These are phyloP conservation scores for Tortrix viridana DNA, from an alignment of 2,888 invertebrate species.

Conservation along the genomic window DNA sequence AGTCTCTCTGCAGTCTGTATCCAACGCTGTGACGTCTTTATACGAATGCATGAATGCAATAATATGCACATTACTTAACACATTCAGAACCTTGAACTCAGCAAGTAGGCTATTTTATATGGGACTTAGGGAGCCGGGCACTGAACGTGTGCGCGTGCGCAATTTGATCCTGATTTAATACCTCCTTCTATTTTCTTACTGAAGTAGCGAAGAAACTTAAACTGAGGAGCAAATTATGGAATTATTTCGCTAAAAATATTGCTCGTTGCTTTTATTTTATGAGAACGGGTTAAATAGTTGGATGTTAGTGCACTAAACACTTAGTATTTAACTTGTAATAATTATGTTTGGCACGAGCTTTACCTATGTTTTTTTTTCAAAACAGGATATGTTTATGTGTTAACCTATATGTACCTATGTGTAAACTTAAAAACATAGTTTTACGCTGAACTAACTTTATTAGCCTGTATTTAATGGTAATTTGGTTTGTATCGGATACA, in stretches of 20 bases:
- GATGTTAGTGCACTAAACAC: constrained; percentile 1
- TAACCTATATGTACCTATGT: no score
- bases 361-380: background rate
- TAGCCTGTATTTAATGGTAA: no score
- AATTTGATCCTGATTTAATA: constrained; percentile 76
- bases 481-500: no score
- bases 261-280: constrained; percentile 37
- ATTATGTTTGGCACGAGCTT: constrained; percentile 1
- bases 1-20: constrained; percentile 27
- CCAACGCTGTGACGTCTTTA: constrained; percentile 72
- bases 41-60: constrained; percentile 71
- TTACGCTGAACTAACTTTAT: no score
- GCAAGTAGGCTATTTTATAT: no score
- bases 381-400: background rate
- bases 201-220: constrained; percentile 75
- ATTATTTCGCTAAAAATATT: constrained; percentile 62
- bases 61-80: constrained; percentile 78
- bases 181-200: constrained; percentile 71
- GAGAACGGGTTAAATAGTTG: constrained; percentile 15
- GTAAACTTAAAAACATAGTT: no score
- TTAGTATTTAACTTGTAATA: constrained; percentile 7
- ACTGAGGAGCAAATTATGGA: constrained; percentile 57
- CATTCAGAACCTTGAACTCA: no score
- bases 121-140: no score
- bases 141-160: constrained; percentile 54